Percentiles rank a stretch among this genome's conserved stretches.
Evolutionary conservation across 2,113 vertebrate species (phyloP).

Genomic region (Corythornis vintsioides): DNA sequence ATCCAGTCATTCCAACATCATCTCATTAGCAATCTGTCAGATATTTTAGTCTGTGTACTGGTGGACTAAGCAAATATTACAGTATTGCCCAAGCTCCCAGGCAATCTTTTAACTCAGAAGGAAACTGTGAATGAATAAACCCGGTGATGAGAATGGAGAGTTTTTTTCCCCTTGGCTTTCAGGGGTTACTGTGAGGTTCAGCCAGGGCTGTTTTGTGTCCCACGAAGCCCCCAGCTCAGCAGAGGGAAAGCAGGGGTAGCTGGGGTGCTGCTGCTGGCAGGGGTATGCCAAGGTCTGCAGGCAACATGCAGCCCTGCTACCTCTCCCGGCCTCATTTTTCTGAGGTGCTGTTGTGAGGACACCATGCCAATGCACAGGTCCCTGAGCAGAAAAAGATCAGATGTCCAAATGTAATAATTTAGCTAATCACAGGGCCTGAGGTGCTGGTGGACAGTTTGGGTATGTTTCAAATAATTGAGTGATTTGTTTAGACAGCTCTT

Average conservation of each 20-base stretch:
- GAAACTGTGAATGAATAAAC: background rate
- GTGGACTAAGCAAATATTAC: conserved; percentile 72
- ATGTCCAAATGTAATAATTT: background rate
- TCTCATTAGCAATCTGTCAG: conserved; percentile 89
- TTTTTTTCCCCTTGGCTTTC: background rate
- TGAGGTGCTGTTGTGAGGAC: rapidly evolving
- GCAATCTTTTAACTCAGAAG: conserved; percentile 58
- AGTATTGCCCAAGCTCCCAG: background rate
- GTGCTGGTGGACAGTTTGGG: background rate
- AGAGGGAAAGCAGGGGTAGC: background rate
- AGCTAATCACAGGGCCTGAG: background rate
- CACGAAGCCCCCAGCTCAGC: rapidly evolving
- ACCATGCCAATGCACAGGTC: background rate
- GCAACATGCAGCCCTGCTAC: no score
- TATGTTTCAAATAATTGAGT: background rate
- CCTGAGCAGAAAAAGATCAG: background rate
- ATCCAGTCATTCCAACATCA: conserved; percentile 79
- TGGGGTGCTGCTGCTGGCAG: background rate
- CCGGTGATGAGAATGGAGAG: background rate
- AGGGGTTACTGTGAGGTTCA: background rate
- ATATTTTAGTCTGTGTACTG: conserved; percentile 78
- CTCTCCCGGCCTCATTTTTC: background rate
- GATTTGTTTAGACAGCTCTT: background rate
- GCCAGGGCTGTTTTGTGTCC: background rate
- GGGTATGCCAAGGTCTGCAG: background rate